Base-by-base conservation (phyloP, 2,888 invertebrate species). In the Mongoloraphidia duomilia region DNA sequence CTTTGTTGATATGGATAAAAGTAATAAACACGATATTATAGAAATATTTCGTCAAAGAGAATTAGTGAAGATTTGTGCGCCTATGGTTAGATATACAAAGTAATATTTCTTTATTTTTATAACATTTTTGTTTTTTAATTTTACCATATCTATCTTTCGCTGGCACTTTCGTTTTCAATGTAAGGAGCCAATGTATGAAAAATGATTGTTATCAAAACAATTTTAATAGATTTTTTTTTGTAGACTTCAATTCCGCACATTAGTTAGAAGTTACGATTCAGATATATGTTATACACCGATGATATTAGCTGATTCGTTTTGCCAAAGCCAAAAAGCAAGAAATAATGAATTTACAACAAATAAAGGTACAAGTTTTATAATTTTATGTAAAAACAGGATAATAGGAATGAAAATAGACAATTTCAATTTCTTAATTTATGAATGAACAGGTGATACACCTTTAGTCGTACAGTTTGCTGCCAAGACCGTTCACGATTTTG, bases 1-100 rank as follows among this genome's bases (percentile, higher is more conserved):
- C n/a, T n/a, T 26, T 14, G 8, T 6, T 11, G 26, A 41, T 44
- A 45, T 47, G 26, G 37, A 51, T 44, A 53, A 53, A 49, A 49
- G 46, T 37, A 10, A 53, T 45, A 53, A 55, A 35, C 45, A 47
- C 37, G 67, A 79, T 62, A 70, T 86, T 52, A 52, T 76, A 46
- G 77, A 84, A 44, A 64, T 91, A 47, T 86, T 93, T 60, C 63
- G 69, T 49, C 69, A 75, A 41, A 70, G 79, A 45, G 69, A 72
- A 10, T 72, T 82, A 59, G 70, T 90, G 4, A 86, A 84, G 68
- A 76, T 92, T 45, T 86, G 88, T 69, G 95, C 95, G 2, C 96
- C 96, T 0, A 96, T 96, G 96, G 96, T 96, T 38, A 78, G 95
- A 59, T 94, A 94, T 59, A 93, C 90, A 65, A 85, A 83, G 82